Conservation (phyloP, 1,140 invertebrate genomes). For the Monomorium pharaonis region DNA sequence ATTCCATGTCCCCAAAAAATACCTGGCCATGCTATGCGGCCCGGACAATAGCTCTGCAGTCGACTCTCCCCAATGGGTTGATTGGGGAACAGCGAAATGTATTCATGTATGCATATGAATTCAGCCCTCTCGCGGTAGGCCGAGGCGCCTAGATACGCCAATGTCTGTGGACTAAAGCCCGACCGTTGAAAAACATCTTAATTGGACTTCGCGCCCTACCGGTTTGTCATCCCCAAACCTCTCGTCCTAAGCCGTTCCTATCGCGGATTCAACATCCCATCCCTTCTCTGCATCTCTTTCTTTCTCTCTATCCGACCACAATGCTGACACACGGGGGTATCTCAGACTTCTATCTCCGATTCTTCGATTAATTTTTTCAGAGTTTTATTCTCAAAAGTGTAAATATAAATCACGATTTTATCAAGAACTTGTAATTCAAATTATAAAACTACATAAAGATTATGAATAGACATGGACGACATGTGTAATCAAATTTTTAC, state of each 20-base stretch:
- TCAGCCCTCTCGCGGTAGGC: slow-evolving; percentile 60
- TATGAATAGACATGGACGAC: not conserved
- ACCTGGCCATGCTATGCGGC: not conserved
- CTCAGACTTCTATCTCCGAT: not conserved
- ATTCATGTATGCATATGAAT: slow-evolving; percentile 80
- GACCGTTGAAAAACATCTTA: slow-evolving; percentile 77
- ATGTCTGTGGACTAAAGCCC: slow-evolving; percentile 64
- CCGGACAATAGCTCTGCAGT: slow-evolving; percentile 44
- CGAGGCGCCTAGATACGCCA: slow-evolving; percentile 57
- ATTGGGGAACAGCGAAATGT: slow-evolving; percentile 77
- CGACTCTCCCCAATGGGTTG: slow-evolving; percentile 67
- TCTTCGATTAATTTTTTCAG: not conserved
- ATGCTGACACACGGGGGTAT: not conserved
- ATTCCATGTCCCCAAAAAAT: slow-evolving; percentile 53
- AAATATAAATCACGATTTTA: too few relatives aligned
- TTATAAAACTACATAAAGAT: not conserved
- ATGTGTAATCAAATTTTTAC: not conserved
- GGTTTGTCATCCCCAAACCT: slow-evolving; percentile 29
- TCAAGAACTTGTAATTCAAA: too few relatives aligned
- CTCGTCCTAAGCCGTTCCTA: slow-evolving; percentile 12
- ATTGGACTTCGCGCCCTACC: slow-evolving; percentile 72
- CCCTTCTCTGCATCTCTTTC: not conserved
- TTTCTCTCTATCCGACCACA: not conserved
- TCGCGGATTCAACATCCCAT: not conserved
- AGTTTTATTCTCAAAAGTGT: not conserved